These are phyloP conservation scores for Collichthys lucidus DNA, from an alignment of 2,113 vertebrate species.

Conservation along the genomic window DNA sequence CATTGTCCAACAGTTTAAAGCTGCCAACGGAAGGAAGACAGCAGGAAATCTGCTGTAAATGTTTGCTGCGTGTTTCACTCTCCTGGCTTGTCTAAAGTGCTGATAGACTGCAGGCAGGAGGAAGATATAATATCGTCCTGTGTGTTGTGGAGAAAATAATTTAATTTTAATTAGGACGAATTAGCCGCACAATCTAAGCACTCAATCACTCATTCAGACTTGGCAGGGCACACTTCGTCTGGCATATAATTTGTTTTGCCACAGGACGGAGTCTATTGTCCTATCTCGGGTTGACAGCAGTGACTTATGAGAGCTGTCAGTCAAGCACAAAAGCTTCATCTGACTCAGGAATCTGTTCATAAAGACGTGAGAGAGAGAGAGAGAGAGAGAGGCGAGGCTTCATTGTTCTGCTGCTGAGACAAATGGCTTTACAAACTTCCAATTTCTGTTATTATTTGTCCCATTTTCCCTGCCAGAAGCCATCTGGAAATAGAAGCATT, in stretches of 20 bases:
- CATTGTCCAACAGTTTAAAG: constrained; percentile 34
- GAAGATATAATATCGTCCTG: constrained; percentile 1
- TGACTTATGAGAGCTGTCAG: constrained; percentile 75
- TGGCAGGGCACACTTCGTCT: constrained; percentile 44
- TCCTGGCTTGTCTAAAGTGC: constrained; percentile 4
- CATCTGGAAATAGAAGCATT: constrained; percentile 30
- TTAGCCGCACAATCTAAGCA: constrained; percentile 37
- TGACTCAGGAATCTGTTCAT: constrained; percentile 44
- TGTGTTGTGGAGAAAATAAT: constrained; percentile 27
- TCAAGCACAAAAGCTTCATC: constrained; percentile 62
- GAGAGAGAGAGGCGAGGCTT: constrained; percentile 8
- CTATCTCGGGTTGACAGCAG: constrained; percentile 58
- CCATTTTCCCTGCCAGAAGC: constrained; percentile 25
- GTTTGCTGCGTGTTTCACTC: background rate
- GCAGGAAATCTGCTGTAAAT: constrained; percentile 2
- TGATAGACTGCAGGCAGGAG: constrained; percentile 3
- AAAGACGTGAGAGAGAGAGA: constrained; percentile 33
- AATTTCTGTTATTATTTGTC: constrained; percentile 40
- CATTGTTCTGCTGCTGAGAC: constrained; percentile 61
- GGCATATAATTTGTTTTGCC: constrained; percentile 52
- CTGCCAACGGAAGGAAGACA: background rate
- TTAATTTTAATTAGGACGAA: constrained; percentile 62
- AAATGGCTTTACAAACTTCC: constrained; percentile 42
- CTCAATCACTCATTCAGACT: constrained; percentile 43
- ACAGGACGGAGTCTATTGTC: constrained; percentile 48